Evolutionary conservation across 2,113 vertebrate genomes (phyloP), one percentile per base, ranked within the genome.

Genomic region (Aplodontia rufa): DNA sequence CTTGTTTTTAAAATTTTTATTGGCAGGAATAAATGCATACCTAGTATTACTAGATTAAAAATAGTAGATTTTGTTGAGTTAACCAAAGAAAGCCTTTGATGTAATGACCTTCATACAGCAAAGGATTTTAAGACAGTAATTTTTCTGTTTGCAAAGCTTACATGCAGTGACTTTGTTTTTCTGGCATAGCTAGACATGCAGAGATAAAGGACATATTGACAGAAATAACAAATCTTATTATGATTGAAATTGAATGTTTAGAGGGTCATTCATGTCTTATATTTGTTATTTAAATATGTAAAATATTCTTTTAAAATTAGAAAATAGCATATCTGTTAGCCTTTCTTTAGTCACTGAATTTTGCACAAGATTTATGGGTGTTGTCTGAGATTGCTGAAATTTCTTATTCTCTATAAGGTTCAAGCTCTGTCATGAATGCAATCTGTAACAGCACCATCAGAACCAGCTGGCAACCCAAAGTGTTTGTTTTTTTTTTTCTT

Each of bases 121-220:
- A 80, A 66, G 78, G 93, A 95, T 95, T 16, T 91, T 96, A 97
- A 97, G 95, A 96, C 71, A 85, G 78, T 71, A 90, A 96, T 95
- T 87, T 96, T 81, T 81, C 37, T 97, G 47, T 97, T 97, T 97
- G 92, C 79, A 96, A 97, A 97, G 79, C 40, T 87, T 90, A 71
- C 93, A 60, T 97, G 90, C 71, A 96, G 83, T 93, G 87, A 96
- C 83, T 93, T 86, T 49, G 49, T 96, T 97, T 97, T 96, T 91
- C 81, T 96, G 60, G 71, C 86, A 97, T 93, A 97, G 85, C 90
- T 94, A 98, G 68, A 83, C 92, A 74, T 85, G 60, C 58, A 91
- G 81, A 96, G 62, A 97, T 91, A 96, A 97, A 66, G 91, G 84
- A 96, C 87, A 90, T 85, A 96, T 80, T 66, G 71, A 91, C 91